Percentiles rank a stretch among this genome's conserved stretches.
Evolutionary conservation across 2,888 invertebrate genomes (phyloP).

Genomic region (Oscheius sp.): DNA sequence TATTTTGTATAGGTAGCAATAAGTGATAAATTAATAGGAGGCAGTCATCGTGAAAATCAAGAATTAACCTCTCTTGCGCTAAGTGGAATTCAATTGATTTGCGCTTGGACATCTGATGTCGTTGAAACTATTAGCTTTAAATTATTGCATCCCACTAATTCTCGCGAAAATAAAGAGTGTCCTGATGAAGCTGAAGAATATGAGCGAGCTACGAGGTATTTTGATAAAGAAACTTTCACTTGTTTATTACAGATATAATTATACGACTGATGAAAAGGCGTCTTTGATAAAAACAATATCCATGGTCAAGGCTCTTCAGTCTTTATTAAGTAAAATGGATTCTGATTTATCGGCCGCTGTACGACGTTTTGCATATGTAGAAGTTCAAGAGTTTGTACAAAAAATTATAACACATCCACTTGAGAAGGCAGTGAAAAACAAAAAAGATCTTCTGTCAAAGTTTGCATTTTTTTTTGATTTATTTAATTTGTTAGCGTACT

Average conservation of each 20-base stretch:
- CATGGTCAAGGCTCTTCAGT: slow-evolving; percentile 97
- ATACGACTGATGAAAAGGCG: slow-evolving; percentile 94
- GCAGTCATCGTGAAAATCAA: slow-evolving; percentile 83
- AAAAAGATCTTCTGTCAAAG: slow-evolving; percentile 85
- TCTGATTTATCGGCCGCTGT: slow-evolving; percentile 92
- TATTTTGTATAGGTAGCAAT: slow-evolving; percentile 44
- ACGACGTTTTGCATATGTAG: slow-evolving; percentile 84
- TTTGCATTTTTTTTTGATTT: slow-evolving; percentile 37
- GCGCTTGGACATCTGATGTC: slow-evolving; percentile 95
- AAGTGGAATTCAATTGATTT: slow-evolving; percentile 88
- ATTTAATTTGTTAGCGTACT: slow-evolving; percentile 80
- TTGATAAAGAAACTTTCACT: background rate
- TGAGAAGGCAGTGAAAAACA: slow-evolving; percentile 94
- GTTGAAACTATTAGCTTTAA: slow-evolving; percentile 85
- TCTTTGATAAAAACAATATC: slow-evolving; percentile 87
- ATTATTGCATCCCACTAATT: slow-evolving; percentile 94
- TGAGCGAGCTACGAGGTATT: slow-evolving; percentile 79
- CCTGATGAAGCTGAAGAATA: slow-evolving; percentile 92
- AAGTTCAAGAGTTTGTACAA: slow-evolving; percentile 94
- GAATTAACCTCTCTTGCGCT: slow-evolving; percentile 89
- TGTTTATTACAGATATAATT: slow-evolving; percentile 81
- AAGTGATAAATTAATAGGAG: slow-evolving; percentile 74
- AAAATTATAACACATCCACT: slow-evolving; percentile 86
- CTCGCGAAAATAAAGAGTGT: slow-evolving; percentile 91
- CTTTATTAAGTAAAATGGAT: slow-evolving; percentile 95